phyloP scores from a whole-genome alignment of 2,113 vertebrate species.

The Microcebus murinus region DNA sequence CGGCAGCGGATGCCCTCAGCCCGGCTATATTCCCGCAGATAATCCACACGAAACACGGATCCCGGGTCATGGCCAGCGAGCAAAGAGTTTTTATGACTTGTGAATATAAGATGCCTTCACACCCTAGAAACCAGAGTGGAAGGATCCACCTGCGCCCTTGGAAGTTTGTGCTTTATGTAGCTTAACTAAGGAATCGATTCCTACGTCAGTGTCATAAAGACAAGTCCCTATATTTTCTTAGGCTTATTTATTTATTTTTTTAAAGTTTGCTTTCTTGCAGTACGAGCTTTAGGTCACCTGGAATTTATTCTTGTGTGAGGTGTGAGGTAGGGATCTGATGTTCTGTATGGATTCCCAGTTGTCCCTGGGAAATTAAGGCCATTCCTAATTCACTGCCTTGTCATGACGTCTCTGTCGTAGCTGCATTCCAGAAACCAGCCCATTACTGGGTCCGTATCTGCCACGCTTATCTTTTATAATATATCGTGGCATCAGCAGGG shows the following conservation, averaged over 20 bases:
- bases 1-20: not conserved
- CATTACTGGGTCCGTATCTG: rapidly evolving
- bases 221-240: not conserved
- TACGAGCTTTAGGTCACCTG: not conserved
- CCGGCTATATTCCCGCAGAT: not conserved
- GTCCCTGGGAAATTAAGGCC: not conserved
- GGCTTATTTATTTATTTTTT: too few relatives aligned
- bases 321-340: not conserved
- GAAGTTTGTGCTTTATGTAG: not conserved
- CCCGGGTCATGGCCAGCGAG: rapidly evolving
- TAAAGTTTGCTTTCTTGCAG: not conserved
- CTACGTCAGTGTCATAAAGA: not conserved
- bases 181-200: not conserved
- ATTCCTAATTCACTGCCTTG: not conserved
- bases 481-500: not conserved
- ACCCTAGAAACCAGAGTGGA: rapidly evolving
- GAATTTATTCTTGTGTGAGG: not conserved
- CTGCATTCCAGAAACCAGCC: not conserved
- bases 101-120: rapidly evolving
- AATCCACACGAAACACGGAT: rapidly evolving
- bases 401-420: not conserved
- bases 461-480: not conserved
- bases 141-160: not conserved
- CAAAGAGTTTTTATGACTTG: not conserved
- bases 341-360: not conserved